Percentiles rank a stretch among this genome's conserved stretches.
phyloP scores from a whole-genome alignment of 2,797 vertebrate species.

The Sebastolobus alascanus region DNA sequence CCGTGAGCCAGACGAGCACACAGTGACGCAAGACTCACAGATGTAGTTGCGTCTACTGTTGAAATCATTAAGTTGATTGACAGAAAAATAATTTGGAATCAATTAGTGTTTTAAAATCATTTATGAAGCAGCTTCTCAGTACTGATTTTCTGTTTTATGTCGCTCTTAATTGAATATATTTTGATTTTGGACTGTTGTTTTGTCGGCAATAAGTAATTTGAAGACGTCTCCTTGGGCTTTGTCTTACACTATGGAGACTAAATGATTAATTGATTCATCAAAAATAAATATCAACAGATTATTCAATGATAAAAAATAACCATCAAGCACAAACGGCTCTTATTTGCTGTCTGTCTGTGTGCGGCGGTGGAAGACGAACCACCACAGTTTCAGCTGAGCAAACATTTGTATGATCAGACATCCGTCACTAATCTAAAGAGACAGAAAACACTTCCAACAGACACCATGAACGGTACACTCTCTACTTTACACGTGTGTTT shows the following conservation, averaged over 20 bases:
- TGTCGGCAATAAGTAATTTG: not conserved
- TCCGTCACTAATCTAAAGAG: conserved; percentile 53
- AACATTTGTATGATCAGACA: conserved; percentile 48
- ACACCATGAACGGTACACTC: conserved; percentile 48
- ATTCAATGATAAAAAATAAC: conserved; percentile 4
- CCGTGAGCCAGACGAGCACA: not conserved
- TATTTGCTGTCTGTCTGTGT: not conserved
- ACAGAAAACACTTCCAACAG: conserved; percentile 49
- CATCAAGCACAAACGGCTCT: not conserved
- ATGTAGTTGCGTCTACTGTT: not conserved
- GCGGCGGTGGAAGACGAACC: conserved; percentile 18
- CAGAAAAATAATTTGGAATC: not conserved
- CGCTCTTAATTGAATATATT: not conserved
- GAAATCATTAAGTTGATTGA: not conserved
- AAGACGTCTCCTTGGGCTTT: not conserved
- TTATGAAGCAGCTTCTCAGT: not conserved
- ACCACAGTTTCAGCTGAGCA: conserved; percentile 50
- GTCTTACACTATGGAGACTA: not conserved
- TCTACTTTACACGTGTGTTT: conserved; percentile 23
- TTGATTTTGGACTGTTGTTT: not conserved
- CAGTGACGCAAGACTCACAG: not conserved
- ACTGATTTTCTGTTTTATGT: not conserved
- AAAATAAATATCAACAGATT: conserved; percentile 14
- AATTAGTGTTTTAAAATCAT: not conserved
- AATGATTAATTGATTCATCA: conserved; percentile 1